Conservation (phyloP, 2,113 vertebrate genomes). For the Anguilla japonica region DNA sequence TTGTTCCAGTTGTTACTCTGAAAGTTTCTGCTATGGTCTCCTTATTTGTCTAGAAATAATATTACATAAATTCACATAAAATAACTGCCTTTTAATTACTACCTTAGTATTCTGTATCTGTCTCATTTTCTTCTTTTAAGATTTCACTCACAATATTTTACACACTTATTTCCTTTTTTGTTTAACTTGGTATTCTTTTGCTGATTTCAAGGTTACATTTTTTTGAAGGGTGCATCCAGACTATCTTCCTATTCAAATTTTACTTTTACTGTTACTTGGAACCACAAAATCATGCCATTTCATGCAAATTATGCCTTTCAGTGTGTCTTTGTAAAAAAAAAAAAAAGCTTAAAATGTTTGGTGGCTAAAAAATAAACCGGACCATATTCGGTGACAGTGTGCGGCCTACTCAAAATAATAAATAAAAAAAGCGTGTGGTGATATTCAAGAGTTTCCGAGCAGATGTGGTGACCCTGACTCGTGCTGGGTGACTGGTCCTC, state of each 20-base stretch:
- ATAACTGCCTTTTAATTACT: too few species aligned
- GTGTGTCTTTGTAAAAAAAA: neutral
- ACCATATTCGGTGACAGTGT: neutral
- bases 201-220: neutral
- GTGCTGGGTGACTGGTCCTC: neutral
- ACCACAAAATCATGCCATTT: neutral
- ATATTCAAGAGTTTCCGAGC: neutral
- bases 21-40: too few species aligned
- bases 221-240: neutral
- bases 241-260: neutral
- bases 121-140: too few species aligned
- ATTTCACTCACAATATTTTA: neutral
- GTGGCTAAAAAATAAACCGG: neutral
- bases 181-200: neutral
- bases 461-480: neutral
- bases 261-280: neutral
- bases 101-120: too few species aligned
- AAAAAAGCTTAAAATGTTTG: neutral
- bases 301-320: neutral
- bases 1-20: too few species aligned
- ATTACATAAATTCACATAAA: too few species aligned
- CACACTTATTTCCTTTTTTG: neutral
- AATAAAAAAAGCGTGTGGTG: neutral
- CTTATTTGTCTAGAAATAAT: too few species aligned
- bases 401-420: neutral